Evolutionary conservation across 64 coral and sea anemone genomes (phyloP), one percentile per base, ranked within the genome.

Genomic region (Actinia tenebrosa): DNA sequence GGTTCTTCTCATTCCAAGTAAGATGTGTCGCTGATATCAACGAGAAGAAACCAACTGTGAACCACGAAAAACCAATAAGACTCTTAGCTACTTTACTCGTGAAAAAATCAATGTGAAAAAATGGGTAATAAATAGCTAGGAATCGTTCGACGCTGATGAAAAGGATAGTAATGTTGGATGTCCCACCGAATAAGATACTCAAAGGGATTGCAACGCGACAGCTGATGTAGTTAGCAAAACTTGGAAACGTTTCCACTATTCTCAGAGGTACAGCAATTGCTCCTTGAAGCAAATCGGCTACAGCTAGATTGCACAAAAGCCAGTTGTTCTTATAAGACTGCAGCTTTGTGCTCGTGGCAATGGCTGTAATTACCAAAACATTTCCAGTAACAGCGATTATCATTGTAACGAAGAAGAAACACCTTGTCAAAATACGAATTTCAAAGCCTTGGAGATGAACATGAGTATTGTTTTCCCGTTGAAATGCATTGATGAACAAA

Each of bases 251-350:
- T 4, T 91, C 82, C 59, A 86, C 60, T 11, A 86, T 45, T 7
- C 89, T 80, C 60, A 95, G 16, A 71, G 93, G 93, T 17, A 95
- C 46, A 3, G 89, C 60, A 22, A 91, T 16, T 4, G 86, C 71
- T 20, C 89, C 93, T 77, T 95, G 93, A 59, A 83, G 56, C 13
- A 95, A 89, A 71, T 95, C 89, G 11, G 93, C 87, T 18, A 95
- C 47, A 50, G 93, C 93, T 10, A 95, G 87, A 82, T 91, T 95
- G 44, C 85, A 89, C 19, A 95, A 37, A 10, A 91, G 84, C 47
- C 91, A 58, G 83, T 91, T 91, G 47, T 56, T 55, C 25, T 77
- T 86, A 1, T 86, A 84, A 44, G 46, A 80, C 18, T 83, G 86
- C 77, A 95, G 83, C 43, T 89, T 95, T 44, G 78, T 37, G 44